Evolutionary conservation across 2,113 vertebrate species (phyloP), one percentile per base, ranked within the genome.

Genomic region (Antechinus stuartii): DNA sequence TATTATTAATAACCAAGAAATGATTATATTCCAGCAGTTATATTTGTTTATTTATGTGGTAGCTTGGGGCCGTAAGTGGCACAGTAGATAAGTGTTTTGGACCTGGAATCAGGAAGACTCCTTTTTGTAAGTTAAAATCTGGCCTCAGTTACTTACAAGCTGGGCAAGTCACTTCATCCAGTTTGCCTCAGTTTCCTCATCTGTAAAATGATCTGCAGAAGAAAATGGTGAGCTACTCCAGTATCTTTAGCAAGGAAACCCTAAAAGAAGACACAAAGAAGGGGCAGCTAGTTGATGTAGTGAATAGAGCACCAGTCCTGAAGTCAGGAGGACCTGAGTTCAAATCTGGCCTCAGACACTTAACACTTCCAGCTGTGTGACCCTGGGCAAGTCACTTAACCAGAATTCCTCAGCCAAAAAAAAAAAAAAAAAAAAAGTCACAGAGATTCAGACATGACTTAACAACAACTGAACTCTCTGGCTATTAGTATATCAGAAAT

Each of bases 391-490:
- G 50, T 52, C 9, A 52, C 9, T 52, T 52, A 52, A 52, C 50
- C 50, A 4, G 4, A 52, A 52, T 52, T 52, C 50, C 50, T 52
- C 9, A 52, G 50, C 49, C 49, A 52, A 52, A 9, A 52, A 52
- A 68, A 16, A 30, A 3, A 30, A 68, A 35, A 30, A 9, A 11
- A 52, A 68, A 35, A 30, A 3, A 30, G 27, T 68, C 61, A 35
- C 12, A 14, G 10, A 68, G 30, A 68, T 30, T 35, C 11, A 35
- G 61, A n/a, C 30, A 16, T 35, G 0, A 42, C 61, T 10, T 42
- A 94, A 42, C 56, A 30, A 52, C 54, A 54, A 94, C 52, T 57
- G 94, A 47, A 35, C 30, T 9, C 95, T n/a, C 89, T 89, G 49
- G 24, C 93, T 53, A 90, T 93, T 55, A 90, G 92, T 42, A 6